These are phyloP conservation scores for Crossocerus cetratus DNA, from an alignment of 2,888 invertebrate genomes.

Conservation along the genomic window DNA sequence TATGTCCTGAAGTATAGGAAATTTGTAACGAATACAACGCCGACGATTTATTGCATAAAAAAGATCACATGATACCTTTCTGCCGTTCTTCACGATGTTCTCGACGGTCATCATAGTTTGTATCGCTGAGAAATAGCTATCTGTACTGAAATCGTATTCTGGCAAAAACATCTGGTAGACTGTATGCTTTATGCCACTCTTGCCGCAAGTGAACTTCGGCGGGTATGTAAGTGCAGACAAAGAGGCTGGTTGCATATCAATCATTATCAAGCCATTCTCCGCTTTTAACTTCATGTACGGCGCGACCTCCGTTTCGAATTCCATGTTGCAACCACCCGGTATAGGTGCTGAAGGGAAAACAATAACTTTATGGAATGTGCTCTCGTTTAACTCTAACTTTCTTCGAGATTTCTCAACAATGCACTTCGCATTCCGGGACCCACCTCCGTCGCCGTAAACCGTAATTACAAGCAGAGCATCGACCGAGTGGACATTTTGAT, in stretches of 20 bases:
- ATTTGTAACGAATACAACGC: no score
- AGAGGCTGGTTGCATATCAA: slow-evolving; percentile 80
- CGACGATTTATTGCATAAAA: no score
- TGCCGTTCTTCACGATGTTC: slow-evolving; percentile 78
- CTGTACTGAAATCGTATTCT: slow-evolving; percentile 79
- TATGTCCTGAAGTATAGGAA: no score
- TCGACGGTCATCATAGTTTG: slow-evolving; percentile 81
- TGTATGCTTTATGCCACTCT: slow-evolving; percentile 75
- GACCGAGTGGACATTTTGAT: slow-evolving; percentile 74
- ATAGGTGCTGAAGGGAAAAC: slow-evolving; percentile 82
- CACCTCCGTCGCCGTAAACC: slow-evolving; percentile 79
- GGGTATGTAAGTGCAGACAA: slow-evolving; percentile 52
- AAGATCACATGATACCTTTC: slow-evolving; percentile 75
- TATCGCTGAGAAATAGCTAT: slow-evolving; percentile 81
- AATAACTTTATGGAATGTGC: slow-evolving; percentile 37
- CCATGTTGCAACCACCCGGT: slow-evolving; percentile 89
- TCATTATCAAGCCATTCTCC: slow-evolving; percentile 76
- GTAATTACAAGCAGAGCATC: slow-evolving; percentile 78
- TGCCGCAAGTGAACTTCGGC: slow-evolving; percentile 69
- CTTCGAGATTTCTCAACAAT: no score
- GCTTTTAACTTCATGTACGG: slow-evolving; percentile 80
- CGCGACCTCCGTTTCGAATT: slow-evolving; percentile 80
- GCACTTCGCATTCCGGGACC: slow-evolving; percentile 48
- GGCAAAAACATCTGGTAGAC: slow-evolving; percentile 83
- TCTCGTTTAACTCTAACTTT: no score